phyloP scores from a whole-genome alignment of 2,797 vertebrate genomes.

The Pempheris klunzingeri region DNA sequence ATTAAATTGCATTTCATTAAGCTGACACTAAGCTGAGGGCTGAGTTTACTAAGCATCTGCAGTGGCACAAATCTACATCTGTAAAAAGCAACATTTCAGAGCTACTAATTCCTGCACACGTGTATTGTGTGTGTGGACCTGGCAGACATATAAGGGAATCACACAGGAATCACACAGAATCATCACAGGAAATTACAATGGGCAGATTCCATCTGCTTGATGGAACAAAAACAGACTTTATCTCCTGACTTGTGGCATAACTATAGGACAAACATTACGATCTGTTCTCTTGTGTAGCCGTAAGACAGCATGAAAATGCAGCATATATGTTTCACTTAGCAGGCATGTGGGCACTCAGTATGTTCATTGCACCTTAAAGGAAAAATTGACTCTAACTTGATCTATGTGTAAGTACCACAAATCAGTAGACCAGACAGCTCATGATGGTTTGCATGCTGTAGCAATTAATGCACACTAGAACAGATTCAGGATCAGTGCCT shows the following conservation, averaged over 20 bases:
- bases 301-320: not conserved
- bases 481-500: not conserved
- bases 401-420: not conserved
- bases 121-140: not conserved
- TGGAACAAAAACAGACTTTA: conserved; percentile 1
- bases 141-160: not conserved
- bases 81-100: conserved; percentile 1
- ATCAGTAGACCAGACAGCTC: not conserved
- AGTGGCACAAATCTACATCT: conserved; percentile 19
- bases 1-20: conserved; percentile 56
- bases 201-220: not conserved
- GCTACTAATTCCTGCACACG: not conserved
- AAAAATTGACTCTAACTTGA: not conserved
- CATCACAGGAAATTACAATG: too few relatives aligned
- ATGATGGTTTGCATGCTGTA: not conserved
- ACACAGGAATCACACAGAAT: too few relatives aligned
- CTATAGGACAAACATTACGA: conserved; percentile 1
- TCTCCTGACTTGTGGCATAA: too few relatives aligned
- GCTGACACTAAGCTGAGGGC: conserved; percentile 40
- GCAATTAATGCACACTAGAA: not conserved
- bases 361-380: not conserved
- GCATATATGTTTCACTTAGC: not conserved
- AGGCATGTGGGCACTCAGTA: not conserved
- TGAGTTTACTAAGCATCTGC: conserved; percentile 30
- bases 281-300: not conserved